phyloP scores from a whole-genome alignment of 2,797 vertebrate genomes.

The Enteromius thamalakanensis region DNA sequence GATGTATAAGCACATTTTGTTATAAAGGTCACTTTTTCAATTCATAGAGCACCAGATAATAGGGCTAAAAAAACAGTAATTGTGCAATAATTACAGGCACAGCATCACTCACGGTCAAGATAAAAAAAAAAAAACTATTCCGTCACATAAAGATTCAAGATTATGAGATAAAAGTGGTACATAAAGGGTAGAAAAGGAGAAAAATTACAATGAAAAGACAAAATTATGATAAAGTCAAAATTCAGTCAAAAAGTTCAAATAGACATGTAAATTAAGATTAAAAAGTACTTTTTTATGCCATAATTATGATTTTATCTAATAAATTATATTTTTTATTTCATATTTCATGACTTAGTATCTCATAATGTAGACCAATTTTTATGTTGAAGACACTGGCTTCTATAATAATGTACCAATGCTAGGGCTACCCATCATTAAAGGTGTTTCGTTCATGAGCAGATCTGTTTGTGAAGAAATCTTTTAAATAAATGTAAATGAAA shows the following conservation, averaged over 20 bases:
- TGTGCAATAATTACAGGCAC: not conserved
- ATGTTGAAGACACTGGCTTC: not conserved
- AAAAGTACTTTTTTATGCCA: not conserved
- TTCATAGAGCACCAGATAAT: not conserved
- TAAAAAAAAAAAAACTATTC: not conserved
- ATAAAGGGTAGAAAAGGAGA: not conserved
- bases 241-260: not conserved
- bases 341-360: not conserved
- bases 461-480: not conserved
- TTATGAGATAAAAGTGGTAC: not conserved
- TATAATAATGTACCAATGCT: not conserved
- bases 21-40: conserved; percentile 8
- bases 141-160: not conserved
- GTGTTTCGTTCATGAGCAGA: not conserved
- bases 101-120: not conserved
- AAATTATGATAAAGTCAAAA: not conserved
- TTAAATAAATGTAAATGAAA: not conserved
- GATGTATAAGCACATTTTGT: conserved; percentile 5
- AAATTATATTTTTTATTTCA: not conserved
- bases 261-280: not conserved
- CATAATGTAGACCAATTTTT: not conserved
- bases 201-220: not conserved
- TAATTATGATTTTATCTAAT: not conserved
- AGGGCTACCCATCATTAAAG: not conserved
- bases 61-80: conserved; percentile 7